Evolutionary conservation across 2,888 invertebrate species (phyloP).

Genomic region (Colletes collaris): DNA sequence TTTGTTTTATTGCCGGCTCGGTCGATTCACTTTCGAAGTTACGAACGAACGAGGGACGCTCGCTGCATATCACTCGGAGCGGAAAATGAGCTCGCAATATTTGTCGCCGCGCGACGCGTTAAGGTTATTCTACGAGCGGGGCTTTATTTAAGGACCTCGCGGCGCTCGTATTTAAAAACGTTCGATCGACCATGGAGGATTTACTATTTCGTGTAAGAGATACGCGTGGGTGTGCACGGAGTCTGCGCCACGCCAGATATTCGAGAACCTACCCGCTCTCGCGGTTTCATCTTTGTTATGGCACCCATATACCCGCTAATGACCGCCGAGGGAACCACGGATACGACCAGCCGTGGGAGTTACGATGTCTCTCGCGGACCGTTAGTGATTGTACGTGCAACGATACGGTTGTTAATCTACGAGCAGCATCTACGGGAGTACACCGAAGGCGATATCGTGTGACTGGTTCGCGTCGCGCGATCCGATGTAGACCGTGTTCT

Average conservation of each 20-base stretch:
- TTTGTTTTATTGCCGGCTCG: too few species aligned
- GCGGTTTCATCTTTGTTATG: slow-evolving; percentile 67
- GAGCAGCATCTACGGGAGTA: slow-evolving; percentile 45
- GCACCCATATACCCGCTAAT: slow-evolving; percentile 68
- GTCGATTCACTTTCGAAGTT: too few species aligned
- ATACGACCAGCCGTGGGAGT: slow-evolving; percentile 59
- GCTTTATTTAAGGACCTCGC: too few species aligned
- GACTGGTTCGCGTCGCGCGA: slow-evolving; percentile 38
- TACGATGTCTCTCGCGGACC: slow-evolving; percentile 65
- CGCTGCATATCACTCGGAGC: too few species aligned
- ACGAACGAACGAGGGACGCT: too few species aligned
- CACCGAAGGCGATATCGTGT: slow-evolving; percentile 56
- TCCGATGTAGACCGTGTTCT: slow-evolving; percentile 14
- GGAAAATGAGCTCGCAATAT: neutral
- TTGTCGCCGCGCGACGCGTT: neutral
- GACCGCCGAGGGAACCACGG: slow-evolving; percentile 61
- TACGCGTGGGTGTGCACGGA: slow-evolving; percentile 27
- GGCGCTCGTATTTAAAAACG: slow-evolving; percentile 8
- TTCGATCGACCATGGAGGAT: slow-evolving; percentile 29
- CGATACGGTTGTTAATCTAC: slow-evolving; percentile 66
- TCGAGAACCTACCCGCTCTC: slow-evolving; percentile 37
- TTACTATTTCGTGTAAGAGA: slow-evolving; percentile 25
- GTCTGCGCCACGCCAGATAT: slow-evolving; percentile 26
- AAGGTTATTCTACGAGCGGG: neutral
- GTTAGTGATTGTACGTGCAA: slow-evolving; percentile 65